Base-by-base conservation (phyloP, 2,797 vertebrate genomes). In the Gambusia yucatana region DNA sequence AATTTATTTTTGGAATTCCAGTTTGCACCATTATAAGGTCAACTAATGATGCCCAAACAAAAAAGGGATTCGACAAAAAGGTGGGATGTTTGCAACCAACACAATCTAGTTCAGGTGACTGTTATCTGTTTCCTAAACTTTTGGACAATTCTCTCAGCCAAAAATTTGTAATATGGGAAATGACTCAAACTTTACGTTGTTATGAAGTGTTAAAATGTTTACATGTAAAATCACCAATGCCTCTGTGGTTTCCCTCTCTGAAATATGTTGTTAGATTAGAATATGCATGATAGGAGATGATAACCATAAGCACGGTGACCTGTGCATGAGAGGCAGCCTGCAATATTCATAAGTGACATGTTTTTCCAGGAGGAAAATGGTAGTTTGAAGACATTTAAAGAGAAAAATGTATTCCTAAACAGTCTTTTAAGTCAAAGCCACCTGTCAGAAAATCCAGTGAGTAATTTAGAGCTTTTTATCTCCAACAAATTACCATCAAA, bases 381-480 rank as follows among this genome's bases (percentile, higher is more conserved):
- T 41, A 14, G 76, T 83, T 55, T 81, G 74, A 87, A 77, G 70
- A 79, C 50, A 36, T 71, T 80, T 82, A 55, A 55, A 47, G 36
- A 46, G 43, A 17, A 71, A 71, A 46, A 28, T n/a, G 25, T 70
- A 71, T 71, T 44, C 25, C 10, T 70, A 47, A 75, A 44, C 78
- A 75, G 39, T 76, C 67, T 80, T 78, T 61, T 52, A 50, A 72
- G 65, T 59, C 33, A 10, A 43, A 43, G 69, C 55, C 55, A 44
- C 77, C 73, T 81, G 84, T 77, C 85, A 80, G 75, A 16, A 44
- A n/a, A 5, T 61, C 63, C 71, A 0, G 50, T 70, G 17, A 74
- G 72, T 74, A n/a, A 87, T 75, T 72, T 48, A 46, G 33, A 84
- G 69, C 80, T 74, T 84, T 85, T 25, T 63, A 85, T 81, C 46